A percentile compares a stretch with the other conserved stretches of the same genome.
Evolutionary conservation across 1,140 invertebrate species (phyloP).

Genomic region (Frieseomelitta varia): DNA sequence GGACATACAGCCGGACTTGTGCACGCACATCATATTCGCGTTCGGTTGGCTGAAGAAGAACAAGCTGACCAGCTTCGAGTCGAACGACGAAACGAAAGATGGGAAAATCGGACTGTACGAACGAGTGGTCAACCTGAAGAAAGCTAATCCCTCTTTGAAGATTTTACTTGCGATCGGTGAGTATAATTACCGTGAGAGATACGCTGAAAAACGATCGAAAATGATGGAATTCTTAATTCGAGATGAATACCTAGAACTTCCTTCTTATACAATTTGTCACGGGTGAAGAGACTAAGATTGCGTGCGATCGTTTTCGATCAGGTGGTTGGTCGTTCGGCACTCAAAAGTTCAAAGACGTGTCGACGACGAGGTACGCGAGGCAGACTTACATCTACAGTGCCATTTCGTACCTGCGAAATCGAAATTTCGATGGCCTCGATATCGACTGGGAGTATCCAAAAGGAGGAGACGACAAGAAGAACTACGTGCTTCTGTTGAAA

Average conservation of each 20-base stretch:
- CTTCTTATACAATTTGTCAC: no score
- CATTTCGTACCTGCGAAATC: slow-evolving; percentile 93
- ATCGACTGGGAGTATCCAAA: slow-evolving; percentile 99
- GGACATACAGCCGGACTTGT: slow-evolving; percentile 96
- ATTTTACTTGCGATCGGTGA: slow-evolving; percentile 94
- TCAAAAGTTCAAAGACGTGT: slow-evolving; percentile 97
- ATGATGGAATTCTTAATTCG: no score
- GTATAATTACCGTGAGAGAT: slow-evolving; percentile 63
- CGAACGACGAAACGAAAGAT: slow-evolving; percentile 96
- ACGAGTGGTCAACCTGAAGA: slow-evolving; percentile 91
- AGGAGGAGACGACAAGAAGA: slow-evolving; percentile 95
- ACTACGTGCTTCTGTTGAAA: slow-evolving; percentile 94
- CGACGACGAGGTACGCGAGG: slow-evolving; percentile 91
- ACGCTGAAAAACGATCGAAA: no score
- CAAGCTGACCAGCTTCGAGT: slow-evolving; percentile 94
- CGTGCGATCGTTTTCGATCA: slow-evolving; percentile 72
- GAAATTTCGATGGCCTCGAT: slow-evolving; percentile 95
- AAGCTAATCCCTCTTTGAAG: slow-evolving; percentile 94
- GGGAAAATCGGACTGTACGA: slow-evolving; percentile 95
- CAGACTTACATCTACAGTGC: slow-evolving; percentile 97
- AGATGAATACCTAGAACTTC: no score
- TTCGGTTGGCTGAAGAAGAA: slow-evolving; percentile 99
- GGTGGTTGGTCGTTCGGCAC: slow-evolving; percentile 98
- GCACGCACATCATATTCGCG: slow-evolving; percentile 97
- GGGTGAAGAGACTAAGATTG: no score